Percentiles rank a stretch among this genome's conserved stretches.
Conservation (phyloP, 1,140 invertebrate species). For the Drosophila simulans region DNA sequence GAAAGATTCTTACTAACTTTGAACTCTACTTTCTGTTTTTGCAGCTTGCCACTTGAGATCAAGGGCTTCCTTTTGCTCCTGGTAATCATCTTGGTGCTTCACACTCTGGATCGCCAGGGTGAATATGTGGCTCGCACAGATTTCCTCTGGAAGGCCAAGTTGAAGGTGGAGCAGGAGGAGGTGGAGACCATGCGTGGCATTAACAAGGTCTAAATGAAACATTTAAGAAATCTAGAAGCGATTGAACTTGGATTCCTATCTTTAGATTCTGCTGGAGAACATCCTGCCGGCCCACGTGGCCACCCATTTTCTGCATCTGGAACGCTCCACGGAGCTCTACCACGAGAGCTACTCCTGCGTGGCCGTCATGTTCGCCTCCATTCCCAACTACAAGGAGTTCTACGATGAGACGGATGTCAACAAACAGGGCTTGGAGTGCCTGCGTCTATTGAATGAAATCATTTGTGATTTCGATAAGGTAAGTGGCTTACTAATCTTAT, state of each 20-base stretch:
- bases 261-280: slow-evolving; percentile 94
- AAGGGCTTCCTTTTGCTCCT: slow-evolving; percentile 88
- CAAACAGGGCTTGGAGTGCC: slow-evolving; percentile 97
- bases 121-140: slow-evolving; percentile 95
- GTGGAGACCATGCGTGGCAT: slow-evolving; percentile 97
- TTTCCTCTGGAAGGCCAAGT: slow-evolving; percentile 96
- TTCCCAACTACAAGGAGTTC: slow-evolving; percentile 99
- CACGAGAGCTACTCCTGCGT: slow-evolving; percentile 97
- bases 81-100: slow-evolving; percentile 89
- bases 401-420: slow-evolving; percentile 99
- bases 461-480: slow-evolving; percentile 99
- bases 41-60: slow-evolving; percentile 87
- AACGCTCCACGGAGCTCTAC: slow-evolving; percentile 91
- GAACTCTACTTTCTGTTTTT: neutral
- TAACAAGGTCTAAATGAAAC: slow-evolving; percentile 88
- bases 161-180: slow-evolving; percentile 96
- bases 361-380: slow-evolving; percentile 98
- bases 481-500: slow-evolving; percentile 32
- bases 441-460: slow-evolving; percentile 98
- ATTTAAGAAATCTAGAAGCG: neutral
- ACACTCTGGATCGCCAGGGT: slow-evolving; percentile 93
- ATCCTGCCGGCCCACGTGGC: slow-evolving; percentile 98
- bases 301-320: slow-evolving; percentile 92
- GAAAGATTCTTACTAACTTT: no score
- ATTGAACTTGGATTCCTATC: neutral